Conservation (phyloP, 2,797 vertebrate genomes). For the Erithacus rubecula region DNA sequence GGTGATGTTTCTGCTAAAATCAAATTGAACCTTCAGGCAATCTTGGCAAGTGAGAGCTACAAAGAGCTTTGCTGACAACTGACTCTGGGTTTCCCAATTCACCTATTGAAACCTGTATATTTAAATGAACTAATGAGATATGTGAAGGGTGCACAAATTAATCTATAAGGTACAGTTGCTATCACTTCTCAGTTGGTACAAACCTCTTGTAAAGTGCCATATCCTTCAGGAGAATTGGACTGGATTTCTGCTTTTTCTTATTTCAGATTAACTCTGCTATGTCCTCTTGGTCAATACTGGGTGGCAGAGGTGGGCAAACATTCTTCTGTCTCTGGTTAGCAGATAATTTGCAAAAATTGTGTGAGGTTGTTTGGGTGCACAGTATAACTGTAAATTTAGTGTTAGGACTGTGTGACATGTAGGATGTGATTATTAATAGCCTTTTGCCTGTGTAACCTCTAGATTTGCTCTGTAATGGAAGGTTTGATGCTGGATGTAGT, state of each 20-base stretch:
- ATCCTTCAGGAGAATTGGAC: background rate
- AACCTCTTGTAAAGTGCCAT: background rate
- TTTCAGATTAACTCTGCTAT: background rate
- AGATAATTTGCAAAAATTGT: background rate
- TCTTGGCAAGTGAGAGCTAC: background rate
- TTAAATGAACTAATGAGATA: background rate
- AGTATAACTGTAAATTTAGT: background rate
- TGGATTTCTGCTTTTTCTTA: background rate
- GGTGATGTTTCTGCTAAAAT: background rate
- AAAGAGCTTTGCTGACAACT: background rate
- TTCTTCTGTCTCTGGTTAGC: background rate
- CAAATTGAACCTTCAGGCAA: background rate
- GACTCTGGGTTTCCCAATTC: background rate
- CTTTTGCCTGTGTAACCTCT: background rate
- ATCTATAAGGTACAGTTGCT: background rate
- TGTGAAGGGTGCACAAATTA: background rate
- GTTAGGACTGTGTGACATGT: background rate
- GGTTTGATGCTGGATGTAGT: background rate
- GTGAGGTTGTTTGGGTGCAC: background rate
- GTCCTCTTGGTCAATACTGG: background rate
- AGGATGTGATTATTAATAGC: background rate
- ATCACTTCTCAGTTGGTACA: background rate
- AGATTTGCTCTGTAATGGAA: background rate
- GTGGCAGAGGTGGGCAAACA: background rate
- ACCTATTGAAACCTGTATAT: background rate